Conservation (phyloP, 2,113 vertebrate species). For the Cairina moschata region DNA sequence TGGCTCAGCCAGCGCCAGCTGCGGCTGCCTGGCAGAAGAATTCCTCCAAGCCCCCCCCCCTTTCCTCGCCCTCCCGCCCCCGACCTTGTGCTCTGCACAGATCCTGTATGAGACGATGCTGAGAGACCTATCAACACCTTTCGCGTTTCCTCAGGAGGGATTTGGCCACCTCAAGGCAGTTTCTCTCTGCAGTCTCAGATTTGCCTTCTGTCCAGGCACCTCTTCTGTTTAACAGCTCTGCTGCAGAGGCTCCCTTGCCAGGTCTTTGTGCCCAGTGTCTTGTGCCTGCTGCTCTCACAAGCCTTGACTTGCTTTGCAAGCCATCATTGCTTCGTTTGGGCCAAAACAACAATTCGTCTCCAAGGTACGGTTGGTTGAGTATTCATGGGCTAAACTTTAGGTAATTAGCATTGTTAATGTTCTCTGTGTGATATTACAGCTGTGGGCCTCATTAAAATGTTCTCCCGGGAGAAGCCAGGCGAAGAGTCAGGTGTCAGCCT, state of each 20-base stretch:
- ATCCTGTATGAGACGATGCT: neutral
- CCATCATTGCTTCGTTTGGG: neutral
- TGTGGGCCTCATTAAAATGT: constrained; percentile 79
- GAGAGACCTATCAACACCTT: constrained; percentile 44
- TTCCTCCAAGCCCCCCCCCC: constrained; percentile 11
- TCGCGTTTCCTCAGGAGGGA: constrained; percentile 13
- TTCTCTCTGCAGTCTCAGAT: neutral
- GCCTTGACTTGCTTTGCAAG: constrained; percentile 4
- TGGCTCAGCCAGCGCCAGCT: constrained; percentile 31
- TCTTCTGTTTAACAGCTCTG: neutral
- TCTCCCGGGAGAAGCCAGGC: constrained; percentile 64
- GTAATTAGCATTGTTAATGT: constrained; percentile 82
- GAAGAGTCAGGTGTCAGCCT: constrained; percentile 72
- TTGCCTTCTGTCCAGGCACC: constrained; percentile 15
- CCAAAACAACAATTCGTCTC: constrained; percentile 58
- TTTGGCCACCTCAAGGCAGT: constrained; percentile 41
- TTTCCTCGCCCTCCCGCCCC: neutral
- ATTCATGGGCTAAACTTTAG: constrained; percentile 73
- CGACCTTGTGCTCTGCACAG: neutral
- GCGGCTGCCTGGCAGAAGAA: constrained; percentile 59
- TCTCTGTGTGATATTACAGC: constrained; percentile 75
- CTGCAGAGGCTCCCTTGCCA: neutral
- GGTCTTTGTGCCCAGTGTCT: neutral
- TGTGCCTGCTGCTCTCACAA: neutral
- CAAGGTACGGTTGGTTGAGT: constrained; percentile 62